These are phyloP conservation scores for Pilophorus perplexus DNA, from an alignment of 2,888 invertebrate genomes.

Conservation along the genomic window DNA sequence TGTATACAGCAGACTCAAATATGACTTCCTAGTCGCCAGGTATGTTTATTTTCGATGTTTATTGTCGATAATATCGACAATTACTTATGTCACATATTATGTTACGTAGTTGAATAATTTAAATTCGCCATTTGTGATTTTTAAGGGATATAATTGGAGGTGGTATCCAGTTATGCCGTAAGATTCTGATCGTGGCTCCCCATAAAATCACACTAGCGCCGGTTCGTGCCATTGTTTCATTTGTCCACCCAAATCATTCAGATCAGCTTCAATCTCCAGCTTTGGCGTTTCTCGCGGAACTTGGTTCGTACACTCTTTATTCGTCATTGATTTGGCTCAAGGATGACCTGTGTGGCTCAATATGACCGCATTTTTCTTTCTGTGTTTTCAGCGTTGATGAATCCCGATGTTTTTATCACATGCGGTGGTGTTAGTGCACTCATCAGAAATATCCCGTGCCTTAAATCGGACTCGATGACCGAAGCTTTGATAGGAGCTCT, in stretches of 20 bases:
- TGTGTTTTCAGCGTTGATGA: conserved; percentile 66
- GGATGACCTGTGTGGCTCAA: too few relatives aligned
- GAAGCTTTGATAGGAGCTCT: conserved; percentile 88
- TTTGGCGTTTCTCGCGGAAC: conserved; percentile 46
- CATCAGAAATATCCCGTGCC: conserved; percentile 77
- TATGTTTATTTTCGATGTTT: conserved; percentile 50
- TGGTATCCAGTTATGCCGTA: conserved; percentile 81
- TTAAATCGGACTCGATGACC: conserved; percentile 82
- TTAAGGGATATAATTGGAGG: conserved; percentile 74
- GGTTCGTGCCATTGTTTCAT: conserved; percentile 75
- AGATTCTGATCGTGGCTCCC: conserved; percentile 65
- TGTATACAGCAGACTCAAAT: conserved; percentile 73
- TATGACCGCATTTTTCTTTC: not conserved
- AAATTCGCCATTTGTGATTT: not conserved
- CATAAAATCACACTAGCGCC: conserved; percentile 70
- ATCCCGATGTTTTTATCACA: conserved; percentile 73
- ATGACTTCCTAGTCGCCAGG: conserved; percentile 81
- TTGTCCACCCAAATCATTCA: conserved; percentile 54
- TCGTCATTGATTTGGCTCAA: too few relatives aligned
- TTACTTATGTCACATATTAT: too few relatives aligned
- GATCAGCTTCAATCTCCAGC: conserved; percentile 47
- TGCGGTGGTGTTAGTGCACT: conserved; percentile 81
- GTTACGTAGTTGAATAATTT: not conserved
- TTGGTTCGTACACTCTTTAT: conserved; percentile 62
- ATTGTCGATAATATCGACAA: too few relatives aligned